Conservation (phyloP, 2,888 invertebrate species). For the Archaeoteleia sp. region DNA sequence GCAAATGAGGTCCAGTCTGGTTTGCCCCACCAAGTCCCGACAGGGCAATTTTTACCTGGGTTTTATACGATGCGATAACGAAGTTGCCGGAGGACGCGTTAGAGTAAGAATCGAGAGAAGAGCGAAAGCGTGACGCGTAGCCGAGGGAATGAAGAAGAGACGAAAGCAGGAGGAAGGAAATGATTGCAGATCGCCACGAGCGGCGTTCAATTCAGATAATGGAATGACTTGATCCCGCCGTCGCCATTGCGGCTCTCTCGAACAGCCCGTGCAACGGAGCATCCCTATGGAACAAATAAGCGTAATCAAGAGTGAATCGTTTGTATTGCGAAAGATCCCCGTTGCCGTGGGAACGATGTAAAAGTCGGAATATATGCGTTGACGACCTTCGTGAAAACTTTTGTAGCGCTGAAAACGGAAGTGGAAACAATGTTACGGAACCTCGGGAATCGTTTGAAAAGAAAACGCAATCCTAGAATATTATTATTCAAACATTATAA, state of each 20-base stretch:
- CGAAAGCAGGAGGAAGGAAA: conserved; percentile 44
- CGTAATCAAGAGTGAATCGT: conserved; percentile 14
- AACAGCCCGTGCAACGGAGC: background rate
- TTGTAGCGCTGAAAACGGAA: background rate
- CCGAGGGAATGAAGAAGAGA: conserved; percentile 11
- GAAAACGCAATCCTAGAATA: no score
- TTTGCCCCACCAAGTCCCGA: no score
- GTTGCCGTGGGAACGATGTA: conserved; percentile 6
- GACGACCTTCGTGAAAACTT: background rate
- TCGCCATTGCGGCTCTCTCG: conserved; percentile 39
- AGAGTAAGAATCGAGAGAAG: background rate
- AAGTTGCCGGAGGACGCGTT: background rate
- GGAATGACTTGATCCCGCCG: conserved; percentile 72
- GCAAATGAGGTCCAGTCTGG: no score
- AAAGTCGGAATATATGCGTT: background rate
- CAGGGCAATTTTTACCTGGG: no score
- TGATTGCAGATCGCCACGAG: conserved; percentile 66
- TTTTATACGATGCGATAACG: conserved; percentile 20
- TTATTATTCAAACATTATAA: no score
- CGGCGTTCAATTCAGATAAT: conserved; percentile 73
- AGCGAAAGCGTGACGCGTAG: conserved; percentile 18
- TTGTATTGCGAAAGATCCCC: background rate
- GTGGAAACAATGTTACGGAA: no score
- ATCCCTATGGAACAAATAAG: conserved; percentile 10
- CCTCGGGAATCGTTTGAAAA: no score